Conservation (phyloP, 2,888 invertebrate species). For the Axea sp. region DNA sequence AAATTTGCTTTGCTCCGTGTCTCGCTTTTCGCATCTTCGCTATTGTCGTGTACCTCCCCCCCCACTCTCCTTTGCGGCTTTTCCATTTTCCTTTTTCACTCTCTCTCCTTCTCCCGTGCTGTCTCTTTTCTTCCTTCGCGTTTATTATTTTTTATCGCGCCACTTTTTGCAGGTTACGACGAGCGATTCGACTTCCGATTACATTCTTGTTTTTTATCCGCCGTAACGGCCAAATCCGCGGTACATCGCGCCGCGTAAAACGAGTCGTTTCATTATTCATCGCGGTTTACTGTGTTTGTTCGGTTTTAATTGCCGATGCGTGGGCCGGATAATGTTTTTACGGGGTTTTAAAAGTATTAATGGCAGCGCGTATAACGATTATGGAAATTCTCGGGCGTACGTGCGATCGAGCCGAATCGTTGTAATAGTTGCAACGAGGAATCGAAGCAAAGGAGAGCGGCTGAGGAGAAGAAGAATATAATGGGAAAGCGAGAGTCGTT, state of each 20-base stretch:
- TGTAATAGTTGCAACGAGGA: too few species aligned
- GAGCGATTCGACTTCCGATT: constrained; percentile 16
- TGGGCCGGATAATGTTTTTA: constrained; percentile 2
- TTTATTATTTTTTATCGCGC: constrained; percentile 9
- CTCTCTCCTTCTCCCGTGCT: too few species aligned
- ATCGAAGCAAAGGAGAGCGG: too few species aligned
- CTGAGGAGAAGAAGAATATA: too few species aligned
- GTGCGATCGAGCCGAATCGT: too few species aligned
- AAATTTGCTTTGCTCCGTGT: neutral
- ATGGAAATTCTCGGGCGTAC: too few species aligned
- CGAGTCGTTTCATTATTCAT: constrained; percentile 11
- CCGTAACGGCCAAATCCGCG: neutral
- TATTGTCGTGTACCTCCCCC: too few species aligned
- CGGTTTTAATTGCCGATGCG: constrained; percentile 4
- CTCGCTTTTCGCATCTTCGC: neutral
- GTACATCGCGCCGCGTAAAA: constrained; percentile 1
- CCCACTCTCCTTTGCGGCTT: too few species aligned
- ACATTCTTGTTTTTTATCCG: constrained; percentile 8
- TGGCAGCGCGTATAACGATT: too few species aligned
- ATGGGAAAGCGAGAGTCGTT: too few species aligned
- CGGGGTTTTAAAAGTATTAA: constrained; percentile 5
- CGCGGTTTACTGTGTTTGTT: constrained; percentile 1
- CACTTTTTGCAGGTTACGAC: neutral
- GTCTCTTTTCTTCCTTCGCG: neutral
- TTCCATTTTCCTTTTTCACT: neutral